Evolutionary conservation across 2,888 invertebrate genomes (phyloP).

Genomic region (Herminia tarsipennalis): DNA sequence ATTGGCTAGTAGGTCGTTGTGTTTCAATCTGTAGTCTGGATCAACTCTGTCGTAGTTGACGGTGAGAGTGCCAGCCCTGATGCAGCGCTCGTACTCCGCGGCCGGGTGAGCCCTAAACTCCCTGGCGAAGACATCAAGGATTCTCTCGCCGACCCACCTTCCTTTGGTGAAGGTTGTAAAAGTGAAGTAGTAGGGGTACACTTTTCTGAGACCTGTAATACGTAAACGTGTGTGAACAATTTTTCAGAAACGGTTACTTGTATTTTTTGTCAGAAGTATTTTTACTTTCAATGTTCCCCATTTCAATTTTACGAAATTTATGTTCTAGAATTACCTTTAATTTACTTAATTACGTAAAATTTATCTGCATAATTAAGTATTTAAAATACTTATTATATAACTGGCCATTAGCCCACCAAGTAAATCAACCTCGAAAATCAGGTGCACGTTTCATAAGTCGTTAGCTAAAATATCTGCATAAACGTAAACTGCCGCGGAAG

Average conservation of each 20-base stretch:
- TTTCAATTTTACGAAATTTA: no score
- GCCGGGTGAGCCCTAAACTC: constrained; percentile 98
- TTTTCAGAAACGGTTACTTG: background rate
- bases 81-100: constrained; percentile 96
- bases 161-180: constrained; percentile 98
- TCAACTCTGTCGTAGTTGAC: constrained; percentile 97
- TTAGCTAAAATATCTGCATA: constrained; percentile 48
- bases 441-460: constrained; percentile 22
- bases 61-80: constrained; percentile 95
- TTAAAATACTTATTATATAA: no score
- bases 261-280: no score
- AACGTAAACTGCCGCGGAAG: constrained; percentile 41
- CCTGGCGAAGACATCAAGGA: constrained; percentile 95
- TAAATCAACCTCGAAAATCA: constrained; percentile 1
- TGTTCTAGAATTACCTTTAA: no score
- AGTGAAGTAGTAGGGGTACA: constrained; percentile 98
- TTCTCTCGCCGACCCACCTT: constrained; percentile 97
- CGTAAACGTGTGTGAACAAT: constrained; percentile 8
- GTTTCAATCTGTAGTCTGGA: constrained; percentile 95
- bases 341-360: no score
- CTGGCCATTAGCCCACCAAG: background rate
- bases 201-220: constrained; percentile 94
- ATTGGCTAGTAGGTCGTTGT: constrained; percentile 97
- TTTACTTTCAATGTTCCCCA: no score
- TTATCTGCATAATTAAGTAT: no score